Evolutionary conservation across 1,140 invertebrate genomes (phyloP).

Genomic region (Calliopsis andreniformis): DNA sequence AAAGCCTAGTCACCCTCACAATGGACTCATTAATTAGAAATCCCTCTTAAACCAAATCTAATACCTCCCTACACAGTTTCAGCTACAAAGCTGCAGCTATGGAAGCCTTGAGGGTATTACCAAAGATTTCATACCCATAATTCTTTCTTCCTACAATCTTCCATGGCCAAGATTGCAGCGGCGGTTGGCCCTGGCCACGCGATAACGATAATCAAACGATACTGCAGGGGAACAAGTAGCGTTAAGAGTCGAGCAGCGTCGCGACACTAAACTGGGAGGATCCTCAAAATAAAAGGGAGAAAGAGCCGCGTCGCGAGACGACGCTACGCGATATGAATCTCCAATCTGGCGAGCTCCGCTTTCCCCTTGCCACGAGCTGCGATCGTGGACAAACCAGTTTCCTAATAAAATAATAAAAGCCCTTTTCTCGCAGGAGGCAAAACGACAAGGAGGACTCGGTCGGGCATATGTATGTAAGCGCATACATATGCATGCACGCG

Average conservation of each 20-base stretch:
- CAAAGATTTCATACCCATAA: not conserved
- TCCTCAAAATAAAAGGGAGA: constrained; percentile 8
- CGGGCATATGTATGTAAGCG: not conserved
- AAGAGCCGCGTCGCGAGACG: not conserved
- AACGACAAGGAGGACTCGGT: constrained; percentile 36
- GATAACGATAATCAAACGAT: constrained; percentile 19
- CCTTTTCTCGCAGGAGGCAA: constrained; percentile 39
- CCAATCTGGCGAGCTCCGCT: constrained; percentile 45
- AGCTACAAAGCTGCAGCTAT: not conserved
- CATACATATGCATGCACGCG: not conserved
- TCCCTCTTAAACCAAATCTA: too few relatives aligned
- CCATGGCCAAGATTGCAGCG: not conserved
- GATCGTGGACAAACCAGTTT: constrained; percentile 72
- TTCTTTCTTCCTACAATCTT: not conserved
- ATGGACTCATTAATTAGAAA: too few relatives aligned
- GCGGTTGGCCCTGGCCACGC: not conserved
- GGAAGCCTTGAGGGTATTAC: not conserved
- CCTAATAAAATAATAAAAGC: constrained; percentile 77
- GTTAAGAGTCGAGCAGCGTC: constrained; percentile 15
- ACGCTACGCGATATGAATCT: constrained; percentile 32
- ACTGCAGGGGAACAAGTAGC: not conserved
- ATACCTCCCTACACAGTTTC: too few relatives aligned
- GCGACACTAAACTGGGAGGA: constrained; percentile 8
- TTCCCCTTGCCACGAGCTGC: constrained; percentile 32
- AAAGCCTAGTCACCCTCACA: too few relatives aligned